Conservation (phyloP, 2,888 invertebrate genomes). For the Mythimna albipuncta region DNA sequence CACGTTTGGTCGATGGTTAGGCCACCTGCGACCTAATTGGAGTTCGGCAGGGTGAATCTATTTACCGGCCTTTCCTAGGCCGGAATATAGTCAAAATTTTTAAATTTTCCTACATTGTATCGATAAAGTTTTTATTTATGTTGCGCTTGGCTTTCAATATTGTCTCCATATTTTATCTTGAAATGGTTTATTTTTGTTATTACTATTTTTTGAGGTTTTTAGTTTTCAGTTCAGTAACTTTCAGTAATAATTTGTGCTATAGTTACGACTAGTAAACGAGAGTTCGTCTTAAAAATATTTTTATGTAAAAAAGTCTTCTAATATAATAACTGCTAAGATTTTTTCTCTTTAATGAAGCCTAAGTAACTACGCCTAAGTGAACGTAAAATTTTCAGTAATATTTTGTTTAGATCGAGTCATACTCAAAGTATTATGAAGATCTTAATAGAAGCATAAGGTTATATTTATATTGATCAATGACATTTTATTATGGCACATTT, state of each 20-base stretch:
- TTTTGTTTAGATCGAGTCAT: not conserved
- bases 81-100: slow-evolving; percentile 5
- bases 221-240: too few species aligned
- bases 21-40: slow-evolving; percentile 54
- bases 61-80: slow-evolving; percentile 22
- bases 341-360: slow-evolving; percentile 11
- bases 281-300: slow-evolving; percentile 1
- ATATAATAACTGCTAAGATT: not conserved
- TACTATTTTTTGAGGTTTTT: too few species aligned
- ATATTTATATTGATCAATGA: too few species aligned
- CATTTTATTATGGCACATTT: too few species aligned
- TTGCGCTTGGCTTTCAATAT: not conserved
- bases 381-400: not conserved
- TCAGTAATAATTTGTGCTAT: too few species aligned
- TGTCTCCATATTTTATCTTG: not conserved
- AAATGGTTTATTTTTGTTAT: not conserved
- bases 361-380: not conserved
- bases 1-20: slow-evolving; percentile 22
- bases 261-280: not conserved
- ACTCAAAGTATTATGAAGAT: too few species aligned
- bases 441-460: too few species aligned
- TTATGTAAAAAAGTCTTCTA: slow-evolving; percentile 4
- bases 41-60: slow-evolving; percentile 15
- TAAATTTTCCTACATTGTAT: slow-evolving; percentile 9
- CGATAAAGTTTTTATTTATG: slow-evolving; percentile 15